A percentile compares a stretch with the other conserved stretches of the same genome.
phyloP scores from a whole-genome alignment of 2,797 vertebrate species.

The Pangasius djambal region DNA sequence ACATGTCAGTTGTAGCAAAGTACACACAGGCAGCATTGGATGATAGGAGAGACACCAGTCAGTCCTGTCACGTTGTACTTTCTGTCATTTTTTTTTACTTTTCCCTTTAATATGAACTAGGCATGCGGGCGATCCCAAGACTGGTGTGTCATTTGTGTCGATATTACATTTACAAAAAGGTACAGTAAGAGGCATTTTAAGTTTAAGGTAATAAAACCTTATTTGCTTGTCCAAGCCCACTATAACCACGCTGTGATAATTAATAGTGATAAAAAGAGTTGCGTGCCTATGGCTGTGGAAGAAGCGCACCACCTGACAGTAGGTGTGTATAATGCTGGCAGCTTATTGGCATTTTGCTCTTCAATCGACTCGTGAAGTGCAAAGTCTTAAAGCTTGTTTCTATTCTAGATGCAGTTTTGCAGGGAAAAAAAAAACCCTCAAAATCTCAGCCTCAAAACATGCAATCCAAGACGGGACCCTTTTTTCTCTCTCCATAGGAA shows the following conservation, averaged over 20 bases:
- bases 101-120: not conserved
- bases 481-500: not conserved
- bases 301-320: not conserved
- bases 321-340: not conserved
- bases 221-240: not conserved
- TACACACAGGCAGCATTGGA: constrained; percentile 23
- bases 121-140: not conserved
- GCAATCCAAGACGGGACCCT: not conserved
- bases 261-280: not conserved
- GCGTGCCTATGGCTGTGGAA: not conserved
- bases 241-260: not conserved
- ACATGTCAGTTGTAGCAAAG: constrained; percentile 14
- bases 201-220: not conserved
- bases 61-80: not conserved
- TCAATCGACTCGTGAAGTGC: not conserved
- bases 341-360: not conserved
- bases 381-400: not conserved
- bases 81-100: not conserved
- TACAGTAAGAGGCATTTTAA: not conserved
- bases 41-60: constrained; percentile 18
- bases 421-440: not conserved
- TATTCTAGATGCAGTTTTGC: not conserved
- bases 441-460: not conserved
- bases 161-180: not conserved
- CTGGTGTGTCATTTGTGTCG: not conserved